These are phyloP conservation scores for Mastigias papua DNA, from an alignment of 30 jellyfish, hydroid and myxozoan genomes.

Conservation along the genomic window DNA sequence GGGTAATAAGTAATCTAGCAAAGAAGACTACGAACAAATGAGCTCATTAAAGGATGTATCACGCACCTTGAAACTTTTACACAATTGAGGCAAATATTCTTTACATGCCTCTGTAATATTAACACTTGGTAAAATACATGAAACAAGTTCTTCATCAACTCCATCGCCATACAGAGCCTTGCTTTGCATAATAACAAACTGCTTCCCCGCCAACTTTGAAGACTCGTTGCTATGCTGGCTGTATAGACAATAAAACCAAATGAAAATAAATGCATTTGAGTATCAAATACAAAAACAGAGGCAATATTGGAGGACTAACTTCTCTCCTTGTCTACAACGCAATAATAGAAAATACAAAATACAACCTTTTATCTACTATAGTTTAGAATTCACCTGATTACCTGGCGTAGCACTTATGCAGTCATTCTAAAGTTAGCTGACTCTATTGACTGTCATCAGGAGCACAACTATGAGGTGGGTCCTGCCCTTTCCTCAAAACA, in stretches of 20 bases:
- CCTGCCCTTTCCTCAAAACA: too few species aligned
- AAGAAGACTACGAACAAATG: not conserved
- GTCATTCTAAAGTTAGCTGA: too few species aligned
- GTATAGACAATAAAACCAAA: not conserved
- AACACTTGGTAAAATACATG: slow-evolving; percentile 37
- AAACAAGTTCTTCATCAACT: slow-evolving; percentile 29
- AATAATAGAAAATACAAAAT: too few species aligned
- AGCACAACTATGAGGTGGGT: too few species aligned
- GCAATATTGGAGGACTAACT: too few species aligned
- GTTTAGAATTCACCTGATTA: too few species aligned
- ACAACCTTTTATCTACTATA: too few species aligned
- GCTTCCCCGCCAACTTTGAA: slow-evolving; percentile 11
- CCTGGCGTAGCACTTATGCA: too few species aligned
- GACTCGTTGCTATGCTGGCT: slow-evolving; percentile 52
- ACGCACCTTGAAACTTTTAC: slow-evolving; percentile 53
- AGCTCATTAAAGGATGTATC: not conserved
- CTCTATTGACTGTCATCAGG: too few species aligned
- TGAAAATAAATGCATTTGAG: too few species aligned
- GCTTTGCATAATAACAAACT: not conserved
- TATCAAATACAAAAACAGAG: too few species aligned
- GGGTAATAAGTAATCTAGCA: not conserved
- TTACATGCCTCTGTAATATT: slow-evolving; percentile 14
- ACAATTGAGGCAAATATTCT: slow-evolving; percentile 20
- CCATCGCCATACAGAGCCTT: not conserved
- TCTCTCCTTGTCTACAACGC: too few species aligned